These are phyloP conservation scores for Drosophila fulvimacula DNA, from an alignment of 2,888 invertebrate species.

Conservation along the genomic window DNA sequence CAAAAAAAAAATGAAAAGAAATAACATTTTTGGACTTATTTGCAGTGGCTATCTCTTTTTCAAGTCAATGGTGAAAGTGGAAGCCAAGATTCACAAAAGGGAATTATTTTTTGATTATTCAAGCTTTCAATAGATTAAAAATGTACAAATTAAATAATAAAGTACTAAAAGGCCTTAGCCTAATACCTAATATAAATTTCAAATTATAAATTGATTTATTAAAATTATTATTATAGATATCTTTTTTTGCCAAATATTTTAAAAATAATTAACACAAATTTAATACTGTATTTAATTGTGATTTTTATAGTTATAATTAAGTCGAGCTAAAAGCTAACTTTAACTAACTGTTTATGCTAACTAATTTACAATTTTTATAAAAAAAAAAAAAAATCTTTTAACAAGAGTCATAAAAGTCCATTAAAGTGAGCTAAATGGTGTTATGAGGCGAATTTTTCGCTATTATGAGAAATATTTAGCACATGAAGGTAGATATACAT, in stretches of 20 bases:
- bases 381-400: not conserved
- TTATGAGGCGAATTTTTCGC: constrained; percentile 26
- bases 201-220: not conserved
- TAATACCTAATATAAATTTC: not conserved
- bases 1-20: constrained; percentile 10
- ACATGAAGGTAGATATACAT: constrained; percentile 28
- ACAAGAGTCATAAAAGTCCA: not conserved
- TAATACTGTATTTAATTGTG: not conserved
- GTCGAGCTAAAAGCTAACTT: not conserved
- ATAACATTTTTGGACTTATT: constrained; percentile 12
- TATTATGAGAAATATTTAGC: constrained; percentile 49
- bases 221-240: not conserved
- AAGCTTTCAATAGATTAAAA: constrained; percentile 1
- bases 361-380: not conserved
- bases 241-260: too few species aligned
- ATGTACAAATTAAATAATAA: not conserved
- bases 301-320: constrained; percentile 4
- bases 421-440: not conserved
- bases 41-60: constrained; percentile 1
- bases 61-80: constrained; percentile 34
- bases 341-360: not conserved
- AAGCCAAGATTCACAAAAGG: not conserved
- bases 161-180: not conserved
- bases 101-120: constrained; percentile 3
- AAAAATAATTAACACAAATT: constrained; percentile 16